Base-by-base conservation (phyloP, 2,113 vertebrate genomes). In the Rhodinocichla rosea region DNA sequence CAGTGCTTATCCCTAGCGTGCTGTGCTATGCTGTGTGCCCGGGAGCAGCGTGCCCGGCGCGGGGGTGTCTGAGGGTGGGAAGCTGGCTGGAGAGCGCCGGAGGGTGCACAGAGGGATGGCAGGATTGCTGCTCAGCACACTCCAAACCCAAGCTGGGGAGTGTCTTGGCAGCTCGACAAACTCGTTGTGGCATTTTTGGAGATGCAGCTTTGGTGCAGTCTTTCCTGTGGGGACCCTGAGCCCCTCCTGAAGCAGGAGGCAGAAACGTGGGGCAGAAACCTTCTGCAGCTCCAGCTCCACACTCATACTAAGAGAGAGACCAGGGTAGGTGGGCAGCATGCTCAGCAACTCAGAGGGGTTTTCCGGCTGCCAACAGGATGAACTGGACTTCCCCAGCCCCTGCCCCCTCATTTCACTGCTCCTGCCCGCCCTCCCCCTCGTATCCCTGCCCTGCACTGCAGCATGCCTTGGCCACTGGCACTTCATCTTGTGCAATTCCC, bases 41-140 rank as follows among this genome's bases (percentile, higher is more conserved):
- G 2, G 71, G 56, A 77, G 63, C 27, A 0, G 47, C 3, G 2
- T 85, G 78, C 90, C 28, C 4, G 0, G 82, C 2, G 2, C 1
- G 8, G 78, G 60, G 84, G 49, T 28, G 44, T 71, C 65, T 83
- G 90, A 71, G 57, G 57, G 37, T 90, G 75, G 64, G 50, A 78
- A 90, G 65, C 53, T 0, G 15, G 24, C 74, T 78, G 77, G 87
- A 67, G 60, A 63, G 10, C 0, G 2, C 56, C 1, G 0, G 69
- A 57, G 81, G 55, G 55, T 62, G 50, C 59, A 80, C 33, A 39
- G 63, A 57, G 42, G 15, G 35, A 55, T 24, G 33, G 35, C 63
- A 83, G 71, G 50, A 83, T 80, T 83, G 33, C 19, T 80, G 39
- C 83, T 88, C 35, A 37, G 76, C 50, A 59, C 47, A 64, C 67